These are phyloP conservation scores for Heliconius eleuchia DNA, from an alignment of 1,140 invertebrate species.

Conservation along the genomic window DNA sequence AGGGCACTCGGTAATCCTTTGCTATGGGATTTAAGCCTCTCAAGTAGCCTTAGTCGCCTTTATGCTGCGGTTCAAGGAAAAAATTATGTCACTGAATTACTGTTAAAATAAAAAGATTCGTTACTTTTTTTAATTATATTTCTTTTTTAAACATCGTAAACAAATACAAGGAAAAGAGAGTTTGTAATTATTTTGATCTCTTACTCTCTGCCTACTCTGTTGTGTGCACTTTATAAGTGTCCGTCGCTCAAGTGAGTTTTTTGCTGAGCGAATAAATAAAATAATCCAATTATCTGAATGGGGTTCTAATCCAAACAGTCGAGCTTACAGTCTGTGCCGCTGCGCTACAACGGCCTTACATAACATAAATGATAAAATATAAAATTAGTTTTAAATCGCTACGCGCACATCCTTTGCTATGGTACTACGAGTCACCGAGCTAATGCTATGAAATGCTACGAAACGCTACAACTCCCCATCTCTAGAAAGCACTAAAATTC, in stretches of 20 bases:
- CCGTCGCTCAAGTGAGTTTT: too few relatives aligned
- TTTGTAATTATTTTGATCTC: too few relatives aligned
- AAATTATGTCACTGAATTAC: neutral
- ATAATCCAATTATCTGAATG: too few relatives aligned
- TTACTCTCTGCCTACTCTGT: too few relatives aligned
- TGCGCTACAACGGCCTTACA: too few relatives aligned
- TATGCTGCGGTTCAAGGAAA: neutral
- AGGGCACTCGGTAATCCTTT: conserved; percentile 7
- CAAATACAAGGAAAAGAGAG: too few relatives aligned
- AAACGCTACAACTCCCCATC: neutral
- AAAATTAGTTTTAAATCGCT: neutral
- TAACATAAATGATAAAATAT: neutral
- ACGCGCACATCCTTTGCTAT: neutral
- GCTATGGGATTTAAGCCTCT: conserved; percentile 12
- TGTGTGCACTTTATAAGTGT: too few relatives aligned
- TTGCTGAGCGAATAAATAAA: too few relatives aligned
- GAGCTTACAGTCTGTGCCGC: too few relatives aligned
- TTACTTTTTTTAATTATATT: too few relatives aligned
- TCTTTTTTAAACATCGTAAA: too few relatives aligned
- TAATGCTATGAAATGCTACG: neutral
- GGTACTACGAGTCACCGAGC: neutral
- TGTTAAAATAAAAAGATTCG: neutral
- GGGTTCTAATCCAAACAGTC: too few relatives aligned
- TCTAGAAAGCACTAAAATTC: neutral
- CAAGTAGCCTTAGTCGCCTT: conserved; percentile 15